Evolutionary conservation across 2,888 invertebrate species (phyloP).

Genomic region (Mimachlamys varia): DNA sequence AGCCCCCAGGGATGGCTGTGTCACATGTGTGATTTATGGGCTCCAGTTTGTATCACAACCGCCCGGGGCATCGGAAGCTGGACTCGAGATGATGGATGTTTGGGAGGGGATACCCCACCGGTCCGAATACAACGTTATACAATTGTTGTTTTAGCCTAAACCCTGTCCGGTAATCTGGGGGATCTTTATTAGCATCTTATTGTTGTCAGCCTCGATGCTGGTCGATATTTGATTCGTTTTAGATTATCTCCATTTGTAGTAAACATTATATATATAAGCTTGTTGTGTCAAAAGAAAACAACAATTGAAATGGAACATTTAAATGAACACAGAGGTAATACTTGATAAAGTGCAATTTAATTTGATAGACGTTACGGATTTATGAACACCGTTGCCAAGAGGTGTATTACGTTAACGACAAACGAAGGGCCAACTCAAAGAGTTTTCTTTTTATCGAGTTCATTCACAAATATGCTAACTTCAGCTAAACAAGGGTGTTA

Average conservation of each 20-base stretch:
- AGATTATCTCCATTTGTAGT: neutral
- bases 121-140: slow-evolving; percentile 17
- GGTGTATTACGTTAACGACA: neutral
- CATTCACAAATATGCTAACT: neutral
- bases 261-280: neutral
- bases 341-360: neutral
- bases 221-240: slow-evolving; percentile 1
- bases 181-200: neutral
- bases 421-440: neutral
- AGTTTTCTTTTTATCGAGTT: neutral
- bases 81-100: slow-evolving; percentile 25
- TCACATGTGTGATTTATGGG: slow-evolving; percentile 22
- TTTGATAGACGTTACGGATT: neutral
- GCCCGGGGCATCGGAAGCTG: slow-evolving; percentile 13
- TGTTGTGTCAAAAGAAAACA: neutral
- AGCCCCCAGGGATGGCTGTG: neutral
- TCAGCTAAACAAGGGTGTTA: neutral
- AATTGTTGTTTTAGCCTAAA: neutral
- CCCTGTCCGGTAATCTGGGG: neutral
- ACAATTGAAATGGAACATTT: neutral
- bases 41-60: neutral
- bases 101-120: slow-evolving; percentile 16
- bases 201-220: neutral
- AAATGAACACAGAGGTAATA: neutral
- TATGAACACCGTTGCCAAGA: neutral